Evolutionary conservation across 2,888 invertebrate genomes (phyloP).

Genomic region (Tipula vernalis): DNA sequence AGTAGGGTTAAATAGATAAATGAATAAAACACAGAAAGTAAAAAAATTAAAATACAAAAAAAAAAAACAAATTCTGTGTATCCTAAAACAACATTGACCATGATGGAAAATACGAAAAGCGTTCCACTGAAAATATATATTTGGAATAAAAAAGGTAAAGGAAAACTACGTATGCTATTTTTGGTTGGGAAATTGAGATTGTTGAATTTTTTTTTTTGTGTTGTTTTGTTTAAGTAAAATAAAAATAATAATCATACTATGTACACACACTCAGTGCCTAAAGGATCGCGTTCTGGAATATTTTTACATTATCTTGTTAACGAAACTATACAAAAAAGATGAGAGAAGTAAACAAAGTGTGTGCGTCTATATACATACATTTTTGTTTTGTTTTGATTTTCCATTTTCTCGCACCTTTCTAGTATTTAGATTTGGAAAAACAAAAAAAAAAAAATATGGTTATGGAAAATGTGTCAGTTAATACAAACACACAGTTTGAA

Average conservation of each 20-base stretch:
- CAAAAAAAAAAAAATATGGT: neutral
- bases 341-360: neutral
- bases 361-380: neutral
- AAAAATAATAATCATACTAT: constrained; percentile 4
- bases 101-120: neutral
- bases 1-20: neutral
- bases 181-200: neutral
- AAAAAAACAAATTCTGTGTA: neutral
- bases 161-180: neutral
- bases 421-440: neutral
- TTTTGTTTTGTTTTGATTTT: neutral
- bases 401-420: neutral
- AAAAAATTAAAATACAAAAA: neutral
- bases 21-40: neutral
- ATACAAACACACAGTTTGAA: neutral
- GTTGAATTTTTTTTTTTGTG: neutral
- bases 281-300: neutral
- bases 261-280: neutral
- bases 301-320: neutral
- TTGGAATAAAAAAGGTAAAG: neutral
- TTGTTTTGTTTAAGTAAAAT: constrained; percentile 4
- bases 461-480: neutral
- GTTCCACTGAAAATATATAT: neutral
- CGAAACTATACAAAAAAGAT: neutral
- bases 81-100: constrained; percentile 4